Evolutionary conservation across 2,797 vertebrate genomes (phyloP).

Genomic region (Chlorospingus semifuscus): DNA sequence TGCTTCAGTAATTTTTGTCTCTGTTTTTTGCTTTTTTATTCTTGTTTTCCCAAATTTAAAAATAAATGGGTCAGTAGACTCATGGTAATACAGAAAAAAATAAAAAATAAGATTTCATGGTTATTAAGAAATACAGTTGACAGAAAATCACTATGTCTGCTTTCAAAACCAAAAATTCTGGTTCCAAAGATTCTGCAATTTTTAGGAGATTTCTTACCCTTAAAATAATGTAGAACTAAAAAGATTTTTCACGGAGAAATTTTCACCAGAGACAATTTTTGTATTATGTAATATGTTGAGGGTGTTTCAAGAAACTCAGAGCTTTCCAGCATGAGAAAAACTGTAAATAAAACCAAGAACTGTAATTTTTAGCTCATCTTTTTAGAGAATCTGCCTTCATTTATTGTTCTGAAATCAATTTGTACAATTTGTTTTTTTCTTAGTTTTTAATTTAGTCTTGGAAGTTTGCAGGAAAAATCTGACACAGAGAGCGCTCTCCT

Average conservation of each 20-base stretch:
- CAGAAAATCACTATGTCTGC: neutral
- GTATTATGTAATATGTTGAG: neutral
- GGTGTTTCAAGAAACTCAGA: neutral
- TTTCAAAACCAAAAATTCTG: neutral
- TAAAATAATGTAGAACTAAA: neutral
- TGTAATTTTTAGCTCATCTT: neutral
- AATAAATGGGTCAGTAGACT: neutral
- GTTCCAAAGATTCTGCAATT: neutral
- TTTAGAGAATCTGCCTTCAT: neutral
- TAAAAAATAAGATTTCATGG: neutral
- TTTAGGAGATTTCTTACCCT: neutral
- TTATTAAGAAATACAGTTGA: neutral
- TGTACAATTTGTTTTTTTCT: neutral
- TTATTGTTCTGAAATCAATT: neutral
- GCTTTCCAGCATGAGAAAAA: neutral
- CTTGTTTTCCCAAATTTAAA: neutral
- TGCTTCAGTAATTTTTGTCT: neutral
- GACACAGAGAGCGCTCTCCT: accelerated
- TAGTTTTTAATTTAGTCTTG: neutral
- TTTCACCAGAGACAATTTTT: neutral
- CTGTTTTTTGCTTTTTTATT: neutral
- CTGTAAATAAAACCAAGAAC: neutral
- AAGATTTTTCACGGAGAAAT: neutral
- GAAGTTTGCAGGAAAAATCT: neutral
- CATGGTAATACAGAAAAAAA: neutral